phyloP scores from a whole-genome alignment of 2,888 invertebrate genomes.

The Hydroisotoma schaefferi region DNA sequence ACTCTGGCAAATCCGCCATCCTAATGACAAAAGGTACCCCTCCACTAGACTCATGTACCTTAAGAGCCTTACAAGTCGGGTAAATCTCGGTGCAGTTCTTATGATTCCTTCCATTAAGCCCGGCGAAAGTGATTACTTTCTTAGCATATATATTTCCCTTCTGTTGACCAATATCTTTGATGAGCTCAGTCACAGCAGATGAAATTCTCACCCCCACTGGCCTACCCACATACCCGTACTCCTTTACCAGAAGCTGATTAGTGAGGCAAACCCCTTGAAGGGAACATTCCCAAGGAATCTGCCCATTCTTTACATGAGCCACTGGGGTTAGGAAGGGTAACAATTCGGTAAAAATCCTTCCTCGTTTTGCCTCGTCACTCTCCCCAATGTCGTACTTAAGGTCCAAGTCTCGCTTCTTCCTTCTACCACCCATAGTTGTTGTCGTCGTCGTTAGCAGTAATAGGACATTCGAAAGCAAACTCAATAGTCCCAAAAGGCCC shows the following conservation, averaged over 20 bases:
- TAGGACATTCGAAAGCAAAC: conserved; percentile 31
- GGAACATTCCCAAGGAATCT: conserved; percentile 33
- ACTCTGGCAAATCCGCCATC: conserved; percentile 26
- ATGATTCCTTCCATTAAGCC: conserved; percentile 27
- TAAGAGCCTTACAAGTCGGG: conserved; percentile 29
- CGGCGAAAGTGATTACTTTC: conserved; percentile 25
- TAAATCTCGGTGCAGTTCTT: conserved; percentile 31
- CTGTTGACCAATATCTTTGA: conserved; percentile 9
- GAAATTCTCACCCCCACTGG: conserved; percentile 26
- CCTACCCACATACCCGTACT: conserved; percentile 27
- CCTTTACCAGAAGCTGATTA: conserved; percentile 30
- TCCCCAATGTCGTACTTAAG: background rate
- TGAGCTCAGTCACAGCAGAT: conserved; percentile 28
- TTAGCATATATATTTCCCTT: too few species aligned
- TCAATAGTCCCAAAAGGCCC: conserved; percentile 34
- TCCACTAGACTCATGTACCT: background rate
- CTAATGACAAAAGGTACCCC: conserved; percentile 24
- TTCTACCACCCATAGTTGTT: conserved; percentile 19
- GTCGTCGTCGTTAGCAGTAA: conserved; percentile 34
- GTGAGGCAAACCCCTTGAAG: conserved; percentile 34
- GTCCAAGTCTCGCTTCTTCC: background rate
- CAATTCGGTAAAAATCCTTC: conserved; percentile 24
- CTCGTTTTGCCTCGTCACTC: conserved; percentile 13
- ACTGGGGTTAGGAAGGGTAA: conserved; percentile 33
- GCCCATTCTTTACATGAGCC: conserved; percentile 34